These are phyloP conservation scores for Harpegnathos saltator DNA, from an alignment of 1,140 invertebrate species.

Conservation along the genomic window DNA sequence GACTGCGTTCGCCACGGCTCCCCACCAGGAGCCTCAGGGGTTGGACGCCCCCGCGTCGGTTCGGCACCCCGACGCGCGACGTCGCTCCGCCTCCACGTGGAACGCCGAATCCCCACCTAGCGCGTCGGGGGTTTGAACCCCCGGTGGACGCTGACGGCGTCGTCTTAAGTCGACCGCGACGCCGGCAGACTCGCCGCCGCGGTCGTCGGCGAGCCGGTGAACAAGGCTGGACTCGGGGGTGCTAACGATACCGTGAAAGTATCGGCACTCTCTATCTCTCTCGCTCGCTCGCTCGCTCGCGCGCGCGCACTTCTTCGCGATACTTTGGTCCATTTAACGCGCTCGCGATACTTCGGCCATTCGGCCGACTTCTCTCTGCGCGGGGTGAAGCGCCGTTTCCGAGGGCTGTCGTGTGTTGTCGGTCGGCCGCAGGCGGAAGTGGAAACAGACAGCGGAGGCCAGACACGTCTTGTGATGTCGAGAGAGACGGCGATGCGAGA, in stretches of 20 bases:
- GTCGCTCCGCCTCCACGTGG: slow-evolving; percentile 81
- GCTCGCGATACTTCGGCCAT: neutral
- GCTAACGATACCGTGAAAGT: slow-evolving; percentile 7
- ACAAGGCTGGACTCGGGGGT: slow-evolving; percentile 4
- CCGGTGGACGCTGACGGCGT: slow-evolving; percentile 46
- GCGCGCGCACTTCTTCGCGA: too few species aligned
- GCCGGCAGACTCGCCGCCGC: slow-evolving; percentile 28
- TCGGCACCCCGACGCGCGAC: slow-evolving; percentile 78
- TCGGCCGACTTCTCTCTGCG: neutral
- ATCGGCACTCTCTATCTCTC: neutral
- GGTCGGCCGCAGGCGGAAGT: neutral
- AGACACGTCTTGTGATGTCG: too few species aligned
- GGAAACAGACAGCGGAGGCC: neutral
- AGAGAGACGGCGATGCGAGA: too few species aligned
- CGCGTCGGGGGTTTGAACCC: slow-evolving; percentile 40
- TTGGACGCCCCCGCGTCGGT: slow-evolving; percentile 75
- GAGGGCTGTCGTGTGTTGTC: neutral
- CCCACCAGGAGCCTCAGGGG: slow-evolving; percentile 77
- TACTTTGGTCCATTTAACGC: neutral
- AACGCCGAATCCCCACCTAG: slow-evolving; percentile 64
- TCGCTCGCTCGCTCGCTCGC: too few species aligned
- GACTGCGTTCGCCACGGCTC: slow-evolving; percentile 79
- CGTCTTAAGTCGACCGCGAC: slow-evolving; percentile 58
- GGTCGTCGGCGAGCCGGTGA: slow-evolving; percentile 25
- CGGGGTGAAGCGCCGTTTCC: too few species aligned